Conservation (phyloP, 2,888 invertebrate species). For the Apodemia mormo region DNA sequence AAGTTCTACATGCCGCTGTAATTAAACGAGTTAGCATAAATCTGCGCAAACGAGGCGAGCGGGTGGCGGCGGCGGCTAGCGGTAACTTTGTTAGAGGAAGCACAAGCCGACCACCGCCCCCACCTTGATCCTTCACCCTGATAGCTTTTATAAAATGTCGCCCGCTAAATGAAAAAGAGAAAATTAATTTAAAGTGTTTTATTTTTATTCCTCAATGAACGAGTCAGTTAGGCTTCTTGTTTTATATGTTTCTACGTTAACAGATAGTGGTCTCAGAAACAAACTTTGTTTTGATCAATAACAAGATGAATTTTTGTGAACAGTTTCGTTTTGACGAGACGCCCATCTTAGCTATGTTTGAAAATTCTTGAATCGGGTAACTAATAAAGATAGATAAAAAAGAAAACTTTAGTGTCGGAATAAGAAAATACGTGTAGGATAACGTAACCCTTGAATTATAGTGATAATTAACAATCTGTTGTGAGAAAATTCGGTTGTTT, state of each 20-base stretch:
- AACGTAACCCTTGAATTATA: too few relatives aligned
- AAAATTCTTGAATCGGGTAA: too few relatives aligned
- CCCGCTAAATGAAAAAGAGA: conserved; percentile 26
- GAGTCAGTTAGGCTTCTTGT: conserved; percentile 20
- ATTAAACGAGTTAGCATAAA: conserved; percentile 39
- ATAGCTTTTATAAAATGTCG: conserved; percentile 29
- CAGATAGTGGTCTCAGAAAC: background rate
- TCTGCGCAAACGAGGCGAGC: conserved; percentile 42
- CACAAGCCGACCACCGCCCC: conserved; percentile 40
- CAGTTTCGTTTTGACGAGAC: too few relatives aligned
- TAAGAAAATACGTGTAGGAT: too few relatives aligned
- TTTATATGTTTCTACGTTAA: background rate
- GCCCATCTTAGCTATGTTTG: too few relatives aligned
- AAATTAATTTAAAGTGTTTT: conserved; percentile 24
- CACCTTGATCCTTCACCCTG: conserved; percentile 33
- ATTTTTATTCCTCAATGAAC: conserved; percentile 23
- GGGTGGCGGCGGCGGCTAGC: conserved; percentile 49
- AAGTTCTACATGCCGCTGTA: conserved; percentile 27
- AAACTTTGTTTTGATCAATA: too few relatives aligned
- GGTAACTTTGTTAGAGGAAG: conserved; percentile 57
- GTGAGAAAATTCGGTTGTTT: too few relatives aligned
- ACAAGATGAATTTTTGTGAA: too few relatives aligned
- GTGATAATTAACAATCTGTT: too few relatives aligned
- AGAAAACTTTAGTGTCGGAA: too few relatives aligned
- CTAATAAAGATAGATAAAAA: too few relatives aligned